These are phyloP conservation scores for Cephonodes hylas DNA, from an alignment of 2,888 invertebrate species.

Conservation along the genomic window DNA sequence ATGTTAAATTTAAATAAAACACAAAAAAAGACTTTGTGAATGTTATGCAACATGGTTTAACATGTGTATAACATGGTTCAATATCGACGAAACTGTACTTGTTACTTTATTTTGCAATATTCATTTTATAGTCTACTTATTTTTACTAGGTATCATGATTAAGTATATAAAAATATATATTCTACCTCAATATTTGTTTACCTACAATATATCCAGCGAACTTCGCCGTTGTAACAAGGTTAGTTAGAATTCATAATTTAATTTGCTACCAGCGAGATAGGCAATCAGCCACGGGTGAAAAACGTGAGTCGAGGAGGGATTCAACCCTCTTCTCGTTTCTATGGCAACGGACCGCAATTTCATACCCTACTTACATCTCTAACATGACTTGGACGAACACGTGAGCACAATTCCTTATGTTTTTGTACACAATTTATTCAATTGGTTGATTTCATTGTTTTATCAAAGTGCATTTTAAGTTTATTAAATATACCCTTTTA, in stretches of 20 bases:
- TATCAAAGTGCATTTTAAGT: too few relatives aligned
- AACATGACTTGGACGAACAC: slow-evolving; percentile 35
- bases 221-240: background rate
- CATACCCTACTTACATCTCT: slow-evolving; percentile 51
- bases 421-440: background rate
- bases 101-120: too few relatives aligned
- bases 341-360: slow-evolving; percentile 65
- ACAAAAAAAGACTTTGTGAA: too few relatives aligned
- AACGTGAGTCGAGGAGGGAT: slow-evolving; percentile 53
- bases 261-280: slow-evolving; percentile 48
- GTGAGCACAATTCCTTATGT: slow-evolving; percentile 1
- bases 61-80: too few relatives aligned
- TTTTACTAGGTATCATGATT: too few relatives aligned
- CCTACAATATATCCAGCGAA: background rate
- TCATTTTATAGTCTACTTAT: too few relatives aligned
- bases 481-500: too few relatives aligned
- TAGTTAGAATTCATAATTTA: slow-evolving; percentile 30
- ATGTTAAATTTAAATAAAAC: too few relatives aligned
- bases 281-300: slow-evolving; percentile 53
- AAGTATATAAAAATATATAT: too few relatives aligned
- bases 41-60: too few relatives aligned
- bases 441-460: background rate
- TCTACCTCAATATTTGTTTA: background rate
- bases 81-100: too few relatives aligned
- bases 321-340: slow-evolving; percentile 68